Base-by-base conservation (phyloP, 2,888 invertebrate genomes). In the Nipponacmea schrenckii region DNA sequence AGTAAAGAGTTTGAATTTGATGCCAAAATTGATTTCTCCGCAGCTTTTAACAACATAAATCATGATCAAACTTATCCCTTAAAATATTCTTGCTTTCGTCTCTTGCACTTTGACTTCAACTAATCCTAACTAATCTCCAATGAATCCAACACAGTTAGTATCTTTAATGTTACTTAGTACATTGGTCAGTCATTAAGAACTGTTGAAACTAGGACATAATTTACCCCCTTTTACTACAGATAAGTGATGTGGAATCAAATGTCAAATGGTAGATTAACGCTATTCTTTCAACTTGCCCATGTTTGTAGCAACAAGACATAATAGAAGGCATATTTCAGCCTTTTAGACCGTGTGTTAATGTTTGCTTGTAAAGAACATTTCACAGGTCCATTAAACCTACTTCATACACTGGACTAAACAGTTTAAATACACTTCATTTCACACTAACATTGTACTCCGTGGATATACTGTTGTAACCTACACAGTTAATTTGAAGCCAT, bases 371-470 rank as follows among this genome's bases (percentile, higher is more conserved):
- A 56, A 56, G 56, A 56, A 24, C 24, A 15, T 12, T 10, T 56
- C 24, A 39, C 24, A 56, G 56, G 24, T 24, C 20, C 56, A 56
- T 56, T 56, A 24, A 56, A 56, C 24, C 56, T 56, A 56, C 24
- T 56, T 24, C 56, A 56, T 56, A 56, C 56, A 56, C 56, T 56
- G 56, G 56, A 56, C 56, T 56, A 56, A 56, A 56, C 56, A 56
- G 56, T 56, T 56, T 56, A 56, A 56, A 56, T 56, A 56, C 56
- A 56, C 24, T 56, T 14, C 20, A 24, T 24, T 56, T 56, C 56
- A 56, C 24, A 56, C 39, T 7, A 39, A 39, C 39, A 39, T 39
- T 39, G 10, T 39, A 39, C 39, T 31, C 10, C 8, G 39, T 39
- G 39, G 39, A 39, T 39, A 39, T 39, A 39, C 39, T 5, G 8